phyloP scores from a whole-genome alignment of 2,113 vertebrate genomes.

The Setophaga coronata region DNA sequence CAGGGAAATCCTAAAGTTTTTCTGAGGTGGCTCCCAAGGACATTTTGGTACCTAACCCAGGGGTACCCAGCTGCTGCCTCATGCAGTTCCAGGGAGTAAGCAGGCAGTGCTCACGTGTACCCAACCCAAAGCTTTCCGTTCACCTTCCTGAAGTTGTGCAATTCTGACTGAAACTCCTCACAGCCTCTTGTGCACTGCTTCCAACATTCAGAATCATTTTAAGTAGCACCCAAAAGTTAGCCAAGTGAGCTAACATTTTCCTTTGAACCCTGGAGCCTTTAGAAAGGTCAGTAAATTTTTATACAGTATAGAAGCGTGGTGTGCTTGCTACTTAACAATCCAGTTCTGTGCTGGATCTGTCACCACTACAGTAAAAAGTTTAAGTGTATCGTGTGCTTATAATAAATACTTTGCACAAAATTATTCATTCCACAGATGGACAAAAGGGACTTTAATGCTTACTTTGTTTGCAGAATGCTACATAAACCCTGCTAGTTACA shows the following conservation, averaged over 20 bases:
- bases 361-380: conserved; percentile 77
- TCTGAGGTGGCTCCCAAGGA: neutral
- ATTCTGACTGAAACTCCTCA: neutral
- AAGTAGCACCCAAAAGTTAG: conserved; percentile 36
- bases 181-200: neutral
- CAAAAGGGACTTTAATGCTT: conserved; percentile 70
- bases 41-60: neutral
- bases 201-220: neutral
- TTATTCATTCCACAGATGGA: conserved; percentile 73
- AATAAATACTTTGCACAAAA: conserved; percentile 79
- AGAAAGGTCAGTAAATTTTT: conserved; percentile 58
- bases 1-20: neutral
- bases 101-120: fast-evolving
- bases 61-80: neutral
- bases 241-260: conserved; percentile 70
- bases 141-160: neutral
- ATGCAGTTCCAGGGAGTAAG: neutral
- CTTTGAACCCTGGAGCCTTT: conserved; percentile 62
- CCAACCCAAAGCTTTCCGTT: neutral
- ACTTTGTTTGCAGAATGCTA: conserved; percentile 67
- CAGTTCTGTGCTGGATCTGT: conserved; percentile 78
- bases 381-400: conserved; percentile 71
- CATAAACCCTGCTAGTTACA: conserved; percentile 60
- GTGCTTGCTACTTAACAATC: conserved; percentile 68
- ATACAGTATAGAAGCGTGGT: conserved; percentile 37